Percentiles rank a stretch among this genome's conserved stretches.
Conservation (phyloP, 2,797 vertebrate genomes). For the Thripadectes ignobilis region DNA sequence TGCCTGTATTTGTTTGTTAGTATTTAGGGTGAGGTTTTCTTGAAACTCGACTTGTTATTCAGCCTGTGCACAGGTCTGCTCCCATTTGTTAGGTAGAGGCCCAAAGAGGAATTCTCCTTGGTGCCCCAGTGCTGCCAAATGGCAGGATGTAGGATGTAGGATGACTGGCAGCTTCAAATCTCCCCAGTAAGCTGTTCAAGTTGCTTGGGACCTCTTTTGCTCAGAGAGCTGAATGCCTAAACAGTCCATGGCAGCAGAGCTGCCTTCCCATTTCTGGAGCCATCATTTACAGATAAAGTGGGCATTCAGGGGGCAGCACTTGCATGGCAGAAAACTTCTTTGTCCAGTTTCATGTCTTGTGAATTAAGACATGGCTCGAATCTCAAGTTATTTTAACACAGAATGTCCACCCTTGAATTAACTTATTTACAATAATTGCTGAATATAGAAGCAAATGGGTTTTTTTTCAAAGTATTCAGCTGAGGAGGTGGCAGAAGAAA, state of each 20-base stretch:
- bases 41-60: neutral
- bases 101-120: neutral
- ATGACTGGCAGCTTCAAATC: neutral
- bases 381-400: neutral
- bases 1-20: neutral
- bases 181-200: neutral
- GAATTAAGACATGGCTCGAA: neutral
- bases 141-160: too few relatives aligned
- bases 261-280: neutral
- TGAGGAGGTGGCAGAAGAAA: neutral
- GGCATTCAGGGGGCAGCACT: neutral
- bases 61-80: neutral
- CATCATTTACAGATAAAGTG: neutral
- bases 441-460: neutral
- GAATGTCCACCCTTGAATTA: neutral
- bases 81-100: neutral
- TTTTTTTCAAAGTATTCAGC: neutral
- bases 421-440: neutral
- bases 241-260: neutral
- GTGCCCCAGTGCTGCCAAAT: neutral
- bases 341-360: neutral
- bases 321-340: neutral
- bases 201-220: neutral
- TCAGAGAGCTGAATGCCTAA: neutral
- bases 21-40: neutral